Percentiles rank a stretch among this genome's conserved stretches.
These are phyloP conservation scores for Mantis religiosa DNA, from an alignment of 2,888 invertebrate genomes.

Conservation along the genomic window DNA sequence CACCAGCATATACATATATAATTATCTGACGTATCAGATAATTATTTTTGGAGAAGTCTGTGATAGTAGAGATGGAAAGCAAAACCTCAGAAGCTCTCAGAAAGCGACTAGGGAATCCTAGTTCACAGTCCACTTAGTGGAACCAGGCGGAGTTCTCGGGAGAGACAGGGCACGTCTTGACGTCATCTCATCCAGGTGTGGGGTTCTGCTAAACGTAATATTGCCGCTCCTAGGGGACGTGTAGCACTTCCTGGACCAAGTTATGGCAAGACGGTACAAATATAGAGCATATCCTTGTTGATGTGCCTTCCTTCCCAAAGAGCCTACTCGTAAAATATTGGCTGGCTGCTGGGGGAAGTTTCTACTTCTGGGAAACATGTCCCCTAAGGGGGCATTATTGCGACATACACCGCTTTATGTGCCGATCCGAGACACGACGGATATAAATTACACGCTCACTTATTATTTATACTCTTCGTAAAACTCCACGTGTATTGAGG, in stretches of 20 bases:
- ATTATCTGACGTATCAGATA: too few relatives aligned
- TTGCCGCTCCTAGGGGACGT: neutral
- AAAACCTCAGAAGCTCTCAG: neutral
- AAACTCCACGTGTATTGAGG: neutral
- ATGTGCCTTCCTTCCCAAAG: neutral
- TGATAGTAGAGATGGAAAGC: too few relatives aligned
- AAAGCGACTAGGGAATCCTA: neutral
- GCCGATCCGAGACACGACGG: neutral
- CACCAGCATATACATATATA: too few relatives aligned
- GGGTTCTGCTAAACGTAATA: neutral
- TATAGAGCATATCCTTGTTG: neutral
- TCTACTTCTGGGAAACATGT: neutral
- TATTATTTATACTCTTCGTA: neutral
- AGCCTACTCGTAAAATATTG: neutral
- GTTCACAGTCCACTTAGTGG: neutral
- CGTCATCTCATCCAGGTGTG: neutral
- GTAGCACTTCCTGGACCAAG: neutral
- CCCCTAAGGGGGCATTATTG: neutral
- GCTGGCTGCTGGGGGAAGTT: neutral
- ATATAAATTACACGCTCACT: neutral
- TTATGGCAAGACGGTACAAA: neutral
- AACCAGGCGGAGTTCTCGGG: neutral
- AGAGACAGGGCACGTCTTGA: neutral
- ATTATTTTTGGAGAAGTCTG: too few relatives aligned
- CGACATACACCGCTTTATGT: neutral